A percentile compares a stretch with the other conserved stretches of the same genome.
Conservation (phyloP, 1,140 invertebrate genomes). For the Lordiphosa collinella region DNA sequence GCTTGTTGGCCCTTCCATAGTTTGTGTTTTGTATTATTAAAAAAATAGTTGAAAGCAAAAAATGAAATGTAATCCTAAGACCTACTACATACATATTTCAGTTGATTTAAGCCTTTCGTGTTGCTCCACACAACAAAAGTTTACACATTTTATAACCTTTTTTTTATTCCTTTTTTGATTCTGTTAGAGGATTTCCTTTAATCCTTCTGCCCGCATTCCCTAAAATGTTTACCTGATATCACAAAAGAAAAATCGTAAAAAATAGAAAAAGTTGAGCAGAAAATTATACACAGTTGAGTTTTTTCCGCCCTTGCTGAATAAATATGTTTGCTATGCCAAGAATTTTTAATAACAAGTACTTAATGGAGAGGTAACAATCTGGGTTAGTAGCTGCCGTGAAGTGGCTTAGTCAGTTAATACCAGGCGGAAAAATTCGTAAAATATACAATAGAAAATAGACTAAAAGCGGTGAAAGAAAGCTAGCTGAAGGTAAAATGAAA, state of each 20-base stretch:
- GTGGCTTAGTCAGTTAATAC: conserved; percentile 11
- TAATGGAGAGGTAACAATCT: conserved; percentile 36
- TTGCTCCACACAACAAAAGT: conserved; percentile 20
- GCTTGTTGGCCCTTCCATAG: neutral
- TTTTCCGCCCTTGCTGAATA: neutral
- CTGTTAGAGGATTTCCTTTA: conserved; percentile 4
- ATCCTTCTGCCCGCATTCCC: conserved; percentile 31
- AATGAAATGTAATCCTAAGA: neutral
- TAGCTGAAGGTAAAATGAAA: too few relatives aligned
- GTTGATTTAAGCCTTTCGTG: conserved; percentile 43
- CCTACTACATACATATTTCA: conserved; percentile 18
- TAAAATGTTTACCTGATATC: conserved; percentile 33
- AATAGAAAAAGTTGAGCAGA: conserved; percentile 9
- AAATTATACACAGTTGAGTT: conserved; percentile 27
- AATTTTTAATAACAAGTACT: conserved; percentile 46
- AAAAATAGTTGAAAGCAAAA: too few relatives aligned
- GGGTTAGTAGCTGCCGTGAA: neutral
- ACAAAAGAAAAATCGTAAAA: conserved; percentile 10
- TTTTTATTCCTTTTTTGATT: conserved; percentile 18
- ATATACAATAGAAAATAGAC: too few relatives aligned
- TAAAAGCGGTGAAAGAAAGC: too few relatives aligned
- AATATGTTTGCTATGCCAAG: conserved; percentile 22
- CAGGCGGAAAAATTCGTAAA: too few relatives aligned
- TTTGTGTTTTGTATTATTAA: conserved; percentile 8
- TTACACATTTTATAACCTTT: too few relatives aligned